These are phyloP conservation scores for Lagodon rhomboides DNA, from an alignment of 2,797 vertebrate genomes.

Conservation along the genomic window DNA sequence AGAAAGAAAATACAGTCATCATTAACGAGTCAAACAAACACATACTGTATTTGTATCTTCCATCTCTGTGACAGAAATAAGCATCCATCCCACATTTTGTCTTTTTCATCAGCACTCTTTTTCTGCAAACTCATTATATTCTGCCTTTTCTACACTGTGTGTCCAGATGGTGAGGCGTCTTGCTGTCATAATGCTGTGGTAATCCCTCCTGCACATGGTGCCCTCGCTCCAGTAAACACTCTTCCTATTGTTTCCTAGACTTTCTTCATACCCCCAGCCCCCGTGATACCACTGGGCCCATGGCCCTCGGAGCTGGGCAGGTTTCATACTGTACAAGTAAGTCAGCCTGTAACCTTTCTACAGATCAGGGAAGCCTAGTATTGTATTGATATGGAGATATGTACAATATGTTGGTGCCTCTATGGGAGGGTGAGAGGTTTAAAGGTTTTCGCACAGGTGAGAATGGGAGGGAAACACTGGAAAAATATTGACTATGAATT, in stretches of 20 bases:
- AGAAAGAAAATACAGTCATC: neutral
- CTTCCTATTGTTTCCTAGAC: conserved; percentile 75
- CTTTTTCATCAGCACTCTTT: conserved; percentile 49
- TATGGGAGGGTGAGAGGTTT: neutral
- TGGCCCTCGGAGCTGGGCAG: conserved; percentile 32
- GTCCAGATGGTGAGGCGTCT: conserved; percentile 82
- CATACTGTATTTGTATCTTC: conserved; percentile 17
- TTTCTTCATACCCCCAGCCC: conserved; percentile 48
- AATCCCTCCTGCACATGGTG: conserved; percentile 83
- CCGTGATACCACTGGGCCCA: neutral
- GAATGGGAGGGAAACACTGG: neutral
- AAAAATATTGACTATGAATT: neutral
- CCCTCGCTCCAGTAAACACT: conserved; percentile 76
- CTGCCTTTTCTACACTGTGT: conserved; percentile 63
- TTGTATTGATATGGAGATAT: conserved; percentile 12
- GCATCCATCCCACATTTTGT: conserved; percentile 49
- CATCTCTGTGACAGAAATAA: conserved; percentile 37
- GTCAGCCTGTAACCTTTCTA: conserved; percentile 21
- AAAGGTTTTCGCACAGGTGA: conserved; percentile 2
- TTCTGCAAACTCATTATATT: conserved; percentile 71
- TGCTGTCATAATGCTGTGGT: conserved; percentile 78
- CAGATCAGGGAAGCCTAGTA: conserved; percentile 31
- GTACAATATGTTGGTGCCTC: conserved; percentile 8
- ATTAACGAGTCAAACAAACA: neutral
- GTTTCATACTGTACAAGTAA: conserved; percentile 37